Conservation (phyloP, 2,113 vertebrate species). For the Athene noctua region DNA sequence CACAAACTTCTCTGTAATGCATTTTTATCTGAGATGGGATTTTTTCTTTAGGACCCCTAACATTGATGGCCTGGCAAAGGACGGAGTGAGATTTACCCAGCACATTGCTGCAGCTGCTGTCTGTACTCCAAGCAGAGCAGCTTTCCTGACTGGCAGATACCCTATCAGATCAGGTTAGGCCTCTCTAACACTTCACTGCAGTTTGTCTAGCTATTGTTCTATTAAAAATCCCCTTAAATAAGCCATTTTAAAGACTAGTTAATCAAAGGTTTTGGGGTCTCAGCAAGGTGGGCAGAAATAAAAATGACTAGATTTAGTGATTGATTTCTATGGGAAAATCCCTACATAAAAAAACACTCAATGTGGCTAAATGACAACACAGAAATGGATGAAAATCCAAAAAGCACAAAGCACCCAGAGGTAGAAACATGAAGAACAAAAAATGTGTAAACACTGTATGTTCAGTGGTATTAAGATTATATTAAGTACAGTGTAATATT, state of each 20-base stretch:
- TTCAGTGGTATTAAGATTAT: not conserved
- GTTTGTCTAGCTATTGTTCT: not conserved
- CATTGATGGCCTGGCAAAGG: slow-evolving; percentile 79
- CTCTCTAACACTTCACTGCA: not conserved
- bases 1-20: rapidly evolving
- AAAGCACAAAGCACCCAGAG: not conserved
- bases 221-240: slow-evolving; percentile 1
- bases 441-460: not conserved
- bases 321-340: not conserved
- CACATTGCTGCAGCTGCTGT: slow-evolving; percentile 82
- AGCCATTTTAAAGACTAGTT: not conserved
- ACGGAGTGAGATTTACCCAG: slow-evolving; percentile 85
- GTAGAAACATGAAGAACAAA: not conserved
- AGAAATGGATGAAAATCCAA: not conserved
- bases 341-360: not conserved
- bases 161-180: slow-evolving; percentile 82
- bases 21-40: not conserved
- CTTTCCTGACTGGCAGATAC: slow-evolving; percentile 87
- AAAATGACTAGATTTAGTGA: not conserved
- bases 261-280: not conserved
- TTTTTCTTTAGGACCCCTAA: slow-evolving; percentile 78
- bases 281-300: not conserved
- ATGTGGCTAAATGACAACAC: not conserved
- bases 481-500: not conserved
- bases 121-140: slow-evolving; percentile 84